These are phyloP conservation scores for Folsomia manolachei DNA, from an alignment of 2,888 invertebrate species.

Conservation along the genomic window DNA sequence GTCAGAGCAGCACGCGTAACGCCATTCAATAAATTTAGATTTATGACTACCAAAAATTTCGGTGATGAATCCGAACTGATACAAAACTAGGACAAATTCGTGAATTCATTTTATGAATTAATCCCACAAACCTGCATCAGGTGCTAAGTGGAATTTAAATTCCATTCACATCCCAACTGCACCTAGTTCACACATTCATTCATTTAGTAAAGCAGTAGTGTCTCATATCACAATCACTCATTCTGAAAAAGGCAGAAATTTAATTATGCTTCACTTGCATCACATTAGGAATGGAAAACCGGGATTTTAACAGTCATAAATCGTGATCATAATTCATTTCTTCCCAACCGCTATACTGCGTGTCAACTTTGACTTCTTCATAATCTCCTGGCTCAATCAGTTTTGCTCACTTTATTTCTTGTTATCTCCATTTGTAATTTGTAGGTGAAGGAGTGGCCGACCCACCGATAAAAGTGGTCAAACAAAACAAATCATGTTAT, in stretches of 20 bases:
- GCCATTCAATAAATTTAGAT: no score
- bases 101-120: conserved; percentile 2
- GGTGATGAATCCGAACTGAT: no score
- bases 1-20: no score
- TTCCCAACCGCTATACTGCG: conserved; percentile 20
- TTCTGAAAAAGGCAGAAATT: neutral
- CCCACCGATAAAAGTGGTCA: neutral
- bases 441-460: neutral
- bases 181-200: neutral
- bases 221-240: no score
- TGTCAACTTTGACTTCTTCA: conserved; percentile 29
- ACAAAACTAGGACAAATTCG: neutral
- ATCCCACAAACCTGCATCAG: neutral
- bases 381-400: conserved; percentile 13
- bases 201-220: conserved; percentile 13
- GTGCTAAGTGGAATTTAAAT: neutral
- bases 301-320: conserved; percentile 24
- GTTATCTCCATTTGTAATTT: neutral
- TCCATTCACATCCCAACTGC: conserved; percentile 8
- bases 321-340: conserved; percentile 34
- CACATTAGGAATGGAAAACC: neutral
- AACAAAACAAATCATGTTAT: neutral
- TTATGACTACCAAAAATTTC: no score
- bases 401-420: neutral
- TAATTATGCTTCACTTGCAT: neutral